Evolutionary conservation across 2,888 invertebrate genomes (phyloP), one percentile per base, ranked within the genome.

Genomic region (Erebia epiphron): DNA sequence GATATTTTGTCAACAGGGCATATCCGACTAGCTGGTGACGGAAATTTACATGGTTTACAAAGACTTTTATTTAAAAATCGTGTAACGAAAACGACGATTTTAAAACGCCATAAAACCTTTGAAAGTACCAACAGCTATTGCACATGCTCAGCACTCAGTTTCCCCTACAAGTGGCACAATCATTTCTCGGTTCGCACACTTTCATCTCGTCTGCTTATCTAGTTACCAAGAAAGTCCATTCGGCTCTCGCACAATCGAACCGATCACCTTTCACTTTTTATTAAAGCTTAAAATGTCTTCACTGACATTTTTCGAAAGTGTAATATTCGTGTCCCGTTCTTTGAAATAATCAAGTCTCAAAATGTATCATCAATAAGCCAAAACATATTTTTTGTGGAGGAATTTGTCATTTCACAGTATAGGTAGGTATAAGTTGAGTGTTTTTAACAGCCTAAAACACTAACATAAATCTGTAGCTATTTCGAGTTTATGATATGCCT

Each of bases 231-330:
- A 67, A 67, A 67, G 67, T 67, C 81, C 81, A 80, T 83, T 46
- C 46, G 11, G 46, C 85, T 86, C 83, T 89, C 86, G 82, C 82
- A 84, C 77, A 68, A 79, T 79, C 78, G 77, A 68, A 79, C 78
- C 78, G 77, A 86, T 83, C 82, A 79, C 89, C 92, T 92, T 92
- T 92, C 92, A 91, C 92, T 92, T 90, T 90, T 85, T 86, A 87
- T 87, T 86, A 87, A 89, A 88, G 88, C 69, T 87, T 86, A 88
- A 88, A 87, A 87, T 66, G 86, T 86, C 85, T 87, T 88, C 86
- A 85, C 82, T 86, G 82, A 81, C 70, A 71, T 76, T 76, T 80
- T 70, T 69, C 62, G 71, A 71, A 75, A 75, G 75, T 64, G 14
- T 46, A 73, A 73, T 68, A 57, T 63, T 41, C 58, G 58, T 56